Evolutionary conservation across 2,797 vertebrate species (phyloP).

Genomic region (Rhodeus uyekii): DNA sequence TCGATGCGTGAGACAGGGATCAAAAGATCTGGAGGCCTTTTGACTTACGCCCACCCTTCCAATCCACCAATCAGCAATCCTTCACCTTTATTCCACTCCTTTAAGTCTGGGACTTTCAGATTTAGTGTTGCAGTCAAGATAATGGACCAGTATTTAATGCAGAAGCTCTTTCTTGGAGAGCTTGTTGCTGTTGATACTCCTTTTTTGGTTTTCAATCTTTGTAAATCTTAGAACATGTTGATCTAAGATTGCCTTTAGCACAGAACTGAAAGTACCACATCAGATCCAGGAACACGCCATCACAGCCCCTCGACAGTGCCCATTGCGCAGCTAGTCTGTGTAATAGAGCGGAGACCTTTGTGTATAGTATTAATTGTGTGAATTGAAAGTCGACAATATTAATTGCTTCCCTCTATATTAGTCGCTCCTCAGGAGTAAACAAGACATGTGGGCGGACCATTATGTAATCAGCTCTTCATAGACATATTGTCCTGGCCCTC

Average conservation of each 20-base stretch:
- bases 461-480: slow-evolving; percentile 59
- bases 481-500: slow-evolving; percentile 52
- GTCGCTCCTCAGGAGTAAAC: slow-evolving; percentile 54
- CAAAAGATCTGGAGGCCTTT: slow-evolving; percentile 33
- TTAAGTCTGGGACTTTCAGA: not conserved
- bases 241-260: not conserved
- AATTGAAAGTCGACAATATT: slow-evolving; percentile 51
- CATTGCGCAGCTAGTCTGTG: not conserved
- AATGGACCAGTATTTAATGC: not conserved
- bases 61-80: slow-evolving; percentile 18
- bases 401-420: slow-evolving; percentile 59
- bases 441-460: slow-evolving; percentile 49
- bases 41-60: not conserved
- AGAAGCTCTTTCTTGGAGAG: slow-evolving; percentile 9
- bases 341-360: slow-evolving; percentile 54
- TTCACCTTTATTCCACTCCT: slow-evolving; percentile 21
- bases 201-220: slow-evolving; percentile 3
- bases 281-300: not conserved
- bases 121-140: slow-evolving; percentile 5
- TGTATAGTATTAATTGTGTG: slow-evolving; percentile 57
- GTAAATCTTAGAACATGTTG: not conserved
- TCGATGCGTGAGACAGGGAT: slow-evolving; percentile 40
- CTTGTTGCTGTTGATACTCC: not conserved
- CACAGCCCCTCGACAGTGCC: not conserved
- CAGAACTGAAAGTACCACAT: not conserved